Conservation (phyloP, 2,113 vertebrate genomes). For the Cheirogaleus medius region DNA sequence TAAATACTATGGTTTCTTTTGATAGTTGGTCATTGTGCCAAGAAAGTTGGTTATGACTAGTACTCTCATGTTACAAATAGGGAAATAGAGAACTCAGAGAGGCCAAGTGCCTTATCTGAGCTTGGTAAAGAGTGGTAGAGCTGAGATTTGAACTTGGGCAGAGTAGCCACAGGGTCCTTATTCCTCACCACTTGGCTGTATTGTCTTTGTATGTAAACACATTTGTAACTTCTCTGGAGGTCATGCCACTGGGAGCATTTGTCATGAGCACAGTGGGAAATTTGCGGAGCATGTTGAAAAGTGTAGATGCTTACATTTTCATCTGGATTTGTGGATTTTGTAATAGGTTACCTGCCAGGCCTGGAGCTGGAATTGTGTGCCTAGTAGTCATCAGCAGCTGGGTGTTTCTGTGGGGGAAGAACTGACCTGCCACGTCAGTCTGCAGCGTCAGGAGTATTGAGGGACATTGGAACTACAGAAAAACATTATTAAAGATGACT, state of each 20-base stretch:
- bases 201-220: rapidly evolving
- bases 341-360: neutral
- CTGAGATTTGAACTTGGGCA: neutral
- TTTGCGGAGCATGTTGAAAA: neutral
- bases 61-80: neutral
- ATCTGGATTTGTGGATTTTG: slow-evolving; percentile 38
- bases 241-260: neutral
- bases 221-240: neutral
- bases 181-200: neutral
- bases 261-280: neutral
- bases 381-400: neutral
- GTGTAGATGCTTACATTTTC: neutral
- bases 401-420: neutral
- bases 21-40: neutral
- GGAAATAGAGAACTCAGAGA: neutral
- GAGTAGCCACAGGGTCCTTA: neutral
- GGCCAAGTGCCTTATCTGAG: neutral
- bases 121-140: no score
- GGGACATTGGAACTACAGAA: neutral
- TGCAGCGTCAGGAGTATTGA: neutral
- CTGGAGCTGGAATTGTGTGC: neutral
- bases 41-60: neutral
- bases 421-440: neutral
- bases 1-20: neutral
- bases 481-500: slow-evolving; percentile 66